Percentiles rank a stretch among this genome's conserved stretches.
Conservation (phyloP, 2,888 invertebrate genomes). For the Eumerus sabulonum region DNA sequence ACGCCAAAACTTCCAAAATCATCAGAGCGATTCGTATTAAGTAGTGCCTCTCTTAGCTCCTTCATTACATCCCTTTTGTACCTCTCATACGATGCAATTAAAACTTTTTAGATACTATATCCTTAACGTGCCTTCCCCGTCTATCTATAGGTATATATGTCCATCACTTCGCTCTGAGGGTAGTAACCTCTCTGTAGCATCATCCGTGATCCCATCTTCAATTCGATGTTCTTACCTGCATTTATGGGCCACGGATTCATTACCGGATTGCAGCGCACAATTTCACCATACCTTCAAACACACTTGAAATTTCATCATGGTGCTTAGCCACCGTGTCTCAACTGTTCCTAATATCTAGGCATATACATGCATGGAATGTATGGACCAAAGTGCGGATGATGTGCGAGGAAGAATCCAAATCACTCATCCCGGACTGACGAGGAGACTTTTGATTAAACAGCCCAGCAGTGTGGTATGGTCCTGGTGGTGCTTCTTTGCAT, state of each 20-base stretch:
- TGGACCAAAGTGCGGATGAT: too few relatives aligned
- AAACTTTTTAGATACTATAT: conserved; percentile 56
- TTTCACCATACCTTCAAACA: conserved; percentile 8
- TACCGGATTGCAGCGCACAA: conserved; percentile 22
- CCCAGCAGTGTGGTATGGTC: conserved; percentile 16
- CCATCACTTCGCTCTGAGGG: conserved; percentile 30
- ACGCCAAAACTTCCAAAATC: conserved; percentile 9
- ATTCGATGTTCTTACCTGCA: background rate
- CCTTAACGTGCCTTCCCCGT: conserved; percentile 52
- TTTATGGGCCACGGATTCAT: conserved; percentile 33
- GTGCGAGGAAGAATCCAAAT: conserved; percentile 39
- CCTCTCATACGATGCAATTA: conserved; percentile 48
- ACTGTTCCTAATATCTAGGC: background rate
- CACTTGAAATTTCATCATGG: conserved; percentile 9
- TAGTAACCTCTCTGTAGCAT: conserved; percentile 43
- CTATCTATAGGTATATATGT: conserved; percentile 36
- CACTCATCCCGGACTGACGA: conserved; percentile 49
- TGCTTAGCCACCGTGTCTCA: background rate
- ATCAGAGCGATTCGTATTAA: conserved; percentile 33
- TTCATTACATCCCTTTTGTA: background rate
- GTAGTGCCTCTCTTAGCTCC: background rate
- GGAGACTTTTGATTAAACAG: conserved; percentile 54
- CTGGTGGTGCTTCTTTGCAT: conserved; percentile 12
- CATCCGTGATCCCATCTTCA: conserved; percentile 20
- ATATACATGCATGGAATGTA: too few relatives aligned